These are phyloP conservation scores for Acleris holmiana DNA, from an alignment of 2,888 invertebrate species.

Conservation along the genomic window DNA sequence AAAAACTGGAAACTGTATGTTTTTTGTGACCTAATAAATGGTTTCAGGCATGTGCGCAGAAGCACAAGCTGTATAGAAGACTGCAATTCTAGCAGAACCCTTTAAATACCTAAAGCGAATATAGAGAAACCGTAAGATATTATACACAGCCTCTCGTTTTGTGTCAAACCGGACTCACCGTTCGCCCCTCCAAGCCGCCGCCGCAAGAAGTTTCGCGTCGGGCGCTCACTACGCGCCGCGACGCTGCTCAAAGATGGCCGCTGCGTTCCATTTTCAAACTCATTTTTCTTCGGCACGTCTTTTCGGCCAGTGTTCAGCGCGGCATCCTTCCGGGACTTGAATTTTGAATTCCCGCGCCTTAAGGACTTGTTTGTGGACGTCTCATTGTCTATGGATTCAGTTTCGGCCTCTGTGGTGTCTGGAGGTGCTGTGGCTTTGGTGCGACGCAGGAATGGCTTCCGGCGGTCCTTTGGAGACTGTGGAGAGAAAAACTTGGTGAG, in stretches of 20 bases:
- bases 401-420: conserved; percentile 55
- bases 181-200: conserved; percentile 69
- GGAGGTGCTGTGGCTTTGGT: conserved; percentile 71
- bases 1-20: too few species aligned
- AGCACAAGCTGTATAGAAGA: background rate
- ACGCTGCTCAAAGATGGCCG: conserved; percentile 65
- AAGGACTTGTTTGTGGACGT: conserved; percentile 64
- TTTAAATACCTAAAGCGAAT: conserved; percentile 17
- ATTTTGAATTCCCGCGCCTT: conserved; percentile 54
- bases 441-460: conserved; percentile 68
- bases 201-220: conserved; percentile 68
- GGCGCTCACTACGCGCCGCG: conserved; percentile 69
- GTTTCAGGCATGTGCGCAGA: too few species aligned
- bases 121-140: conserved; percentile 37
- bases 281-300: conserved; percentile 47
- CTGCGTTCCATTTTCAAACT: conserved; percentile 53
- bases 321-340: conserved; percentile 54
- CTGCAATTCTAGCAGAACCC: conserved; percentile 8
- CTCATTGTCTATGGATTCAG: conserved; percentile 53
- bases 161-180: conserved; percentile 70
- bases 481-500: conserved; percentile 54
- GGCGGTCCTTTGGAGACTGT: conserved; percentile 64
- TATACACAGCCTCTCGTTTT: conserved; percentile 42
- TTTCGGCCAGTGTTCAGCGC: conserved; percentile 50
- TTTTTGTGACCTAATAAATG: too few species aligned